Percentiles rank a stretch among this genome's conserved stretches.
These are phyloP conservation scores for Lucilia sericata DNA, from an alignment of 1,140 invertebrate species.

Conservation along the genomic window DNA sequence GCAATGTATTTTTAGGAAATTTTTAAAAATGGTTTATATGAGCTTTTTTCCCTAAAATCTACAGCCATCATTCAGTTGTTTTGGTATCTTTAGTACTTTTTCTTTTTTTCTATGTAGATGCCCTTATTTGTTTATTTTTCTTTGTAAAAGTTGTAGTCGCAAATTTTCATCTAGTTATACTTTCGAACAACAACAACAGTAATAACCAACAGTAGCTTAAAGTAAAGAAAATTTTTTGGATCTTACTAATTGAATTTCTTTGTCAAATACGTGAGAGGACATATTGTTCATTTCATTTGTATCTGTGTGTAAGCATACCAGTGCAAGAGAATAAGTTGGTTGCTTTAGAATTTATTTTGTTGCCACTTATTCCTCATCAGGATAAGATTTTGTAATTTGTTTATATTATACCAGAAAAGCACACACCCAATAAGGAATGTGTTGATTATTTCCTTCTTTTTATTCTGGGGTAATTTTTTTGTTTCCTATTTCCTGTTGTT, in stretches of 20 bases:
- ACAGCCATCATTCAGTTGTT: not conserved
- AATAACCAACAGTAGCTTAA: not conserved
- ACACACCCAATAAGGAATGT: not conserved
- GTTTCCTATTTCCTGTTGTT: not conserved
- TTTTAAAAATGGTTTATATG: too few species aligned
- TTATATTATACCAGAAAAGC: not conserved
- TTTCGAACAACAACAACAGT: not conserved
- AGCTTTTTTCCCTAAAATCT: not conserved
- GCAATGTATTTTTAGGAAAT: too few species aligned
- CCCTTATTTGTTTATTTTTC: not conserved
- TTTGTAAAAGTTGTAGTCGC: not conserved
- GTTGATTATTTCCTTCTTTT: slow-evolving; percentile 26
- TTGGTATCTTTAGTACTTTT: slow-evolving; percentile 1
- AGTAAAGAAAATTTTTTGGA: slow-evolving; percentile 18
- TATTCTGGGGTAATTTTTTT: not conserved
- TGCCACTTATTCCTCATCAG: not conserved
- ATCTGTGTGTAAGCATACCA: not conserved
- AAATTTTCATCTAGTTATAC: slow-evolving; percentile 36
- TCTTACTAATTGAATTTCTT: slow-evolving; percentile 43
- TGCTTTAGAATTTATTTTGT: not conserved
- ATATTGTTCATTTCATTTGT: slow-evolving; percentile 18
- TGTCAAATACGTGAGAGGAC: slow-evolving; percentile 44
- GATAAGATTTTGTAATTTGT: slow-evolving; percentile 37
- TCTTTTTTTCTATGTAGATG: not conserved
- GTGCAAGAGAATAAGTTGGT: not conserved